Evolutionary conservation across 1,140 invertebrate species (phyloP), one percentile per base, ranked within the genome.

Genomic region (Drosophila sulfurigaster): DNA sequence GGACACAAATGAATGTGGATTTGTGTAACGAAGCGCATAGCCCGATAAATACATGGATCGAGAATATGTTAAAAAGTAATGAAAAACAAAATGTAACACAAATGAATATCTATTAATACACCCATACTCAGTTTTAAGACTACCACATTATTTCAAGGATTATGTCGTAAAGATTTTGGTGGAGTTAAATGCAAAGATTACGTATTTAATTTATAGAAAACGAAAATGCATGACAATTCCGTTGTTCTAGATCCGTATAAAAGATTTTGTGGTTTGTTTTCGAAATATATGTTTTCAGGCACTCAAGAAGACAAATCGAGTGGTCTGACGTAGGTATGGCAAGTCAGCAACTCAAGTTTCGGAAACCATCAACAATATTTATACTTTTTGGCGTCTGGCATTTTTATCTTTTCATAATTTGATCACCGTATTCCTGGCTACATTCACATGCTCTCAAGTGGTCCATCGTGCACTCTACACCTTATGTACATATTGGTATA

Each of bases 381-480:
- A 51, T 52, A 69, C 49, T 16, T 62, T 69, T 62, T 56, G 65
- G 57, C 25, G 65, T 74, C 71, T 74, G 71, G 71, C 65, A 60
- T 74, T 71, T 57, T 62, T 56, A 62, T 74, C 38, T 69, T 28
- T 56, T 60, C 57, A 74, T 68, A 74, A 74, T 69, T 68, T 62
- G 71, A 74, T 62, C 71, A 30, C 6, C 46, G 38, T 62, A 54
- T 73, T 58, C 38, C 64, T 51, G 54, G 30, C 41, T 45, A 16
- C n/a, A 6, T 15, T 54, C 30, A 20, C 20, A 8, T 57, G 32
- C 20, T 59, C 65, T 74, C 65, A 74, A 74, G 65, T 74, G 71
- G 54, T 20, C 63, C 15, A 64, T 35, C 56, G 54, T 35, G 46
- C 56, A 60, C 48, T 52, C 56, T 45, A 45, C 48, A 20, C 30